A percentile compares a stretch with the other conserved stretches of the same genome.
phyloP scores from a whole-genome alignment of 2,797 vertebrate species.

The Clarias pachynema region DNA sequence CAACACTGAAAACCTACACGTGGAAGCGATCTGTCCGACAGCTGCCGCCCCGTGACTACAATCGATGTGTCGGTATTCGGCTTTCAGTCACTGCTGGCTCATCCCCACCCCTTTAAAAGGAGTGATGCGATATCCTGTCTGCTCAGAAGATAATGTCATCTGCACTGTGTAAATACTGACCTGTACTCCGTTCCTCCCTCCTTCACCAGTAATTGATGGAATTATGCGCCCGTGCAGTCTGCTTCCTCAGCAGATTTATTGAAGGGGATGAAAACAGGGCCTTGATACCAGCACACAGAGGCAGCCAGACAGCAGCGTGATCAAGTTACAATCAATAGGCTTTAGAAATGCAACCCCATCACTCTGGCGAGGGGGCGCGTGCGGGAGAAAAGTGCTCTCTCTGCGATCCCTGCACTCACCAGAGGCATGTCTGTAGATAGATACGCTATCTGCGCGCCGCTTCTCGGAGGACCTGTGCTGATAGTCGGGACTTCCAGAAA shows the following conservation, averaged over 20 bases:
- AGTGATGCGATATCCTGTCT: constrained; percentile 32
- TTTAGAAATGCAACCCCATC: constrained; percentile 47
- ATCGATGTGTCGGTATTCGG: constrained; percentile 11
- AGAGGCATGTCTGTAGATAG: constrained; percentile 42
- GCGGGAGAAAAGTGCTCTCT: constrained; percentile 18
- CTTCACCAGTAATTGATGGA: constrained; percentile 29
- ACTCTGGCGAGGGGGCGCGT: constrained; percentile 1
- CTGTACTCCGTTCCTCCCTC: constrained; percentile 1
- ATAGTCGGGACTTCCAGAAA: constrained; percentile 39
- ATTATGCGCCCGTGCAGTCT: constrained; percentile 5
- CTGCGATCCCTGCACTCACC: constrained; percentile 46
- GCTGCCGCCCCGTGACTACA: background rate
- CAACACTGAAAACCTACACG: background rate
- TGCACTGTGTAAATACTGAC: constrained; percentile 26
- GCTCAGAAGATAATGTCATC: constrained; percentile 42
- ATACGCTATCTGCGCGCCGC: constrained; percentile 55
- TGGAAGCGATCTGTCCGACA: too few species aligned
- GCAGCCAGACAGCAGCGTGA: constrained; percentile 45
- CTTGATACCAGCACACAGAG: constrained; percentile 43
- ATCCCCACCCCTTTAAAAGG: background rate
- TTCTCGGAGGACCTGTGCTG: constrained; percentile 40
- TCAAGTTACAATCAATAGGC: constrained; percentile 57
- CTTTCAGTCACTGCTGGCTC: constrained; percentile 15
- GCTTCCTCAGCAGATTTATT: constrained; percentile 45
- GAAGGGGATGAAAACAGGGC: constrained; percentile 39